Conservation (phyloP, 2,113 vertebrate genomes). For the Brachyhypopomus occidentalis region DNA sequence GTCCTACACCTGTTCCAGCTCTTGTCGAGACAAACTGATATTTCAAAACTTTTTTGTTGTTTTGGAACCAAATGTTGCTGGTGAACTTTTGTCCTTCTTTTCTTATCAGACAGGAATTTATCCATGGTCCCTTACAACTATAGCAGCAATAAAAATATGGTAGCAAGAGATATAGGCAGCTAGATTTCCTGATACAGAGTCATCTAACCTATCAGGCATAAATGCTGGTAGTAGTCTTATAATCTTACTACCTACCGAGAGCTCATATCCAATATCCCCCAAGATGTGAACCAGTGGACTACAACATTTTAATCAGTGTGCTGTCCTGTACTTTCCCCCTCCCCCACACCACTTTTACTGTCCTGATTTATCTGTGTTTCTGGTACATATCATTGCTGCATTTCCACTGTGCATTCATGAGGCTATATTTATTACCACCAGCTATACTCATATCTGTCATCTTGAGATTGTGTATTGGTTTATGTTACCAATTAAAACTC, state of each 20-base stretch:
- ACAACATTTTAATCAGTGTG: neutral
- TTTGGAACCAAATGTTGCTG: neutral
- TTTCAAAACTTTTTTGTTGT: neutral
- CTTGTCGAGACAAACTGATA: neutral
- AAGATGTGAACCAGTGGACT: neutral
- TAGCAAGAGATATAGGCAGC: no score
- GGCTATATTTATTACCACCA: neutral
- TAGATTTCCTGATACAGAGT: neutral
- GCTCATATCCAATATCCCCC: neutral
- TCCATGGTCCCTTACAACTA: neutral
- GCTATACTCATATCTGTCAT: constrained; percentile 3
- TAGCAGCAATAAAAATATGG: neutral
- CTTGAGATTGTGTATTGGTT: constrained; percentile 44
- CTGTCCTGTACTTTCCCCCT: neutral
- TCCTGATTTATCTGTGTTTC: neutral
- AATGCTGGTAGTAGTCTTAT: neutral
- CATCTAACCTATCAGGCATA: neutral
- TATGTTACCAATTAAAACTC: constrained; percentile 64
- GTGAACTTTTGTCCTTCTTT: neutral
- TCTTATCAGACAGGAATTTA: neutral
- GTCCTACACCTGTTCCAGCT: neutral
- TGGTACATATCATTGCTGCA: neutral
- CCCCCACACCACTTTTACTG: neutral
- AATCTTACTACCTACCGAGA: neutral
- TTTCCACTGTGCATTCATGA: neutral